Conservation (phyloP, 1,140 invertebrate genomes). For the Coptotermes formosanus region DNA sequence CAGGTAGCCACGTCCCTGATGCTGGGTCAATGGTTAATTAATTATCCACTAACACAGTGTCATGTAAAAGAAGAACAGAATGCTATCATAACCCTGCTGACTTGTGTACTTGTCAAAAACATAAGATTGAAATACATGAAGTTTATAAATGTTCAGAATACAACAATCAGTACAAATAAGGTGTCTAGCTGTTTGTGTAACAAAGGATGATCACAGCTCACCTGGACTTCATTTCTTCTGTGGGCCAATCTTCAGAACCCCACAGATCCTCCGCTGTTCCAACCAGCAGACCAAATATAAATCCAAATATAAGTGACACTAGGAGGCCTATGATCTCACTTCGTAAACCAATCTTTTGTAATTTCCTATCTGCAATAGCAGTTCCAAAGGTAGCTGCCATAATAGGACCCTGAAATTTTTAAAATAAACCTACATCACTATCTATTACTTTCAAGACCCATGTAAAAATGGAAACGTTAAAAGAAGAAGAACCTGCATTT, state of each 20-base stretch:
- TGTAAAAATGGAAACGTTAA: no score
- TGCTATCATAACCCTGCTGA: no score
- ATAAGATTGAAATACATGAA: not conserved
- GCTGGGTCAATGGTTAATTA: no score
- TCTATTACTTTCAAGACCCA: no score
- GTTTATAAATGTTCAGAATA: not conserved
- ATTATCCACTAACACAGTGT: no score
- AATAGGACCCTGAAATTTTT: slow-evolving; percentile 64
- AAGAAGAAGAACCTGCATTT: no score
- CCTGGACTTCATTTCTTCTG: slow-evolving; percentile 77
- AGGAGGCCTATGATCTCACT: slow-evolving; percentile 69
- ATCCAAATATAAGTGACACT: slow-evolving; percentile 71
- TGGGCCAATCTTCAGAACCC: slow-evolving; percentile 76
- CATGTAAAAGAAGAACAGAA: no score
- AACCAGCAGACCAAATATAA: slow-evolving; percentile 73
- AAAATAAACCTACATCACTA: not conserved
- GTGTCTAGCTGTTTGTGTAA: not conserved
- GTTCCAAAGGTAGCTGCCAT: slow-evolving; percentile 82
- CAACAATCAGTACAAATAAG: not conserved
- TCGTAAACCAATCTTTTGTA: slow-evolving; percentile 64
- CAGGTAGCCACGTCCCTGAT: no score
- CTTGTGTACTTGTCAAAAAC: not conserved
- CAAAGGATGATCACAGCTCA: slow-evolving; percentile 41
- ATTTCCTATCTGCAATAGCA: slow-evolving; percentile 68
- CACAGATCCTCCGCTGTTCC: slow-evolving; percentile 68